These are phyloP conservation scores for Aphidoletes aphidimyza DNA, from an alignment of 2,888 invertebrate genomes.

Conservation along the genomic window DNA sequence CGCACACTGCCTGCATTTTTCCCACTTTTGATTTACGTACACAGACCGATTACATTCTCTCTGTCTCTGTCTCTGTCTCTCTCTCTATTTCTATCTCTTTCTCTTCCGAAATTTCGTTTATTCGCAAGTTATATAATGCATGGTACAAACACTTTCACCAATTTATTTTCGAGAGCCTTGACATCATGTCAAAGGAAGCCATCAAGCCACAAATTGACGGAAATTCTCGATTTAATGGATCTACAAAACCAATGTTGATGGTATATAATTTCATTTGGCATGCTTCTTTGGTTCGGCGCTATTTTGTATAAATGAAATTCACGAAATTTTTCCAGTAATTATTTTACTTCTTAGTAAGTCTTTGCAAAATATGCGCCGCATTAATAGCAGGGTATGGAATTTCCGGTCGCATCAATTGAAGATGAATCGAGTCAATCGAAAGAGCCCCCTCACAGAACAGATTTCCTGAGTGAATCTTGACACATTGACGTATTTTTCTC, in stretches of 20 bases:
- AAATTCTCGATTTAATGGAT: not conserved
- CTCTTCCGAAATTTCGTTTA: not conserved
- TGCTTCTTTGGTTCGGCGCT: not conserved
- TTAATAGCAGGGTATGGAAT: too few relatives aligned
- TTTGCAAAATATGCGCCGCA: too few relatives aligned
- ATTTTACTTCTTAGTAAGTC: too few relatives aligned
- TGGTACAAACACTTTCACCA: not conserved
- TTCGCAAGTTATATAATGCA: not conserved
- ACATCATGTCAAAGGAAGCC: not conserved
- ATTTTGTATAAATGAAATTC: not conserved
- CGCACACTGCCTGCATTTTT: slow-evolving; percentile 38
- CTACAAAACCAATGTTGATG: not conserved
- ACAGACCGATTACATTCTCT: not conserved
- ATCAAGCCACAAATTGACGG: not conserved
- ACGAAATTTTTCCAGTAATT: not conserved
- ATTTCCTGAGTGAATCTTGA: too few relatives aligned
- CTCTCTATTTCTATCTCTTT: too few relatives aligned
- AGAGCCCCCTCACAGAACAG: too few relatives aligned
- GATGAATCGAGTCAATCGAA: too few relatives aligned
- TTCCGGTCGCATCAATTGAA: too few relatives aligned
- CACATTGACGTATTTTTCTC: too few relatives aligned
- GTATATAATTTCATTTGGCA: slow-evolving; percentile 40
- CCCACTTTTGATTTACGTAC: slow-evolving; percentile 15
- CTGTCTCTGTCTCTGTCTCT: too few relatives aligned
- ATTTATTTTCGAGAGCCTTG: not conserved